phyloP scores from a whole-genome alignment of 2,113 vertebrate genomes.

The Scomber japonicus region DNA sequence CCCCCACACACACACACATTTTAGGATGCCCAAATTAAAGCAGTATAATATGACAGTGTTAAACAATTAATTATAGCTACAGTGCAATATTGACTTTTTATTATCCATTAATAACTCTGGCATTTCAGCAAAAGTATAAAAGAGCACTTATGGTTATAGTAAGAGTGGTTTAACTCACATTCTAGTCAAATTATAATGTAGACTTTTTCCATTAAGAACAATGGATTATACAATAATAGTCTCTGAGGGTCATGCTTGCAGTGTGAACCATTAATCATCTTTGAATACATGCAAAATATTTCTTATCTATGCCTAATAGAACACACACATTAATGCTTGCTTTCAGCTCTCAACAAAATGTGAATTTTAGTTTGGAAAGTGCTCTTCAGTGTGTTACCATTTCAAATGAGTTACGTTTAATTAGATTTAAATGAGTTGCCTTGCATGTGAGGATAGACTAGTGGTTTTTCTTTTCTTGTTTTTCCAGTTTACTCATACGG shows the following conservation, averaged over 20 bases:
- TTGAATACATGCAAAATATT: constrained; percentile 56
- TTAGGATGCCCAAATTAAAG: not conserved
- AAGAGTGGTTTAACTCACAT: constrained; percentile 16
- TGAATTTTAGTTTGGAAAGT: constrained; percentile 5
- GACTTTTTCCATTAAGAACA: constrained; percentile 19
- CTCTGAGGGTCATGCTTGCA: constrained; percentile 1
- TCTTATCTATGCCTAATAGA: constrained; percentile 18
- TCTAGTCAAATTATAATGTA: constrained; percentile 21
- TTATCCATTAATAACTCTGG: not conserved
- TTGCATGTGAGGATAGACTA: not conserved
- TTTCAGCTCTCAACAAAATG: not conserved
- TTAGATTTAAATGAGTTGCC: not conserved
- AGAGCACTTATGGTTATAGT: not conserved
- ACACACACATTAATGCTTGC: constrained; percentile 20
- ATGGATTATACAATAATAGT: constrained; percentile 1
- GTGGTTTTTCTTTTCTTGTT: not conserved
- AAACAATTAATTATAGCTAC: not conserved
- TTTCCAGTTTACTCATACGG: not conserved
- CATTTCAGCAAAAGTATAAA: not conserved
- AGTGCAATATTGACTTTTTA: not conserved
- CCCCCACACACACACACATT: too few species aligned
- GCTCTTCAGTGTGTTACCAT: not conserved
- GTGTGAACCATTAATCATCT: constrained; percentile 34
- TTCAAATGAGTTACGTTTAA: constrained; percentile 5
- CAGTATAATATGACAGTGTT: not conserved